Conservation (phyloP, 2,113 vertebrate species). For the Channa argus region DNA sequence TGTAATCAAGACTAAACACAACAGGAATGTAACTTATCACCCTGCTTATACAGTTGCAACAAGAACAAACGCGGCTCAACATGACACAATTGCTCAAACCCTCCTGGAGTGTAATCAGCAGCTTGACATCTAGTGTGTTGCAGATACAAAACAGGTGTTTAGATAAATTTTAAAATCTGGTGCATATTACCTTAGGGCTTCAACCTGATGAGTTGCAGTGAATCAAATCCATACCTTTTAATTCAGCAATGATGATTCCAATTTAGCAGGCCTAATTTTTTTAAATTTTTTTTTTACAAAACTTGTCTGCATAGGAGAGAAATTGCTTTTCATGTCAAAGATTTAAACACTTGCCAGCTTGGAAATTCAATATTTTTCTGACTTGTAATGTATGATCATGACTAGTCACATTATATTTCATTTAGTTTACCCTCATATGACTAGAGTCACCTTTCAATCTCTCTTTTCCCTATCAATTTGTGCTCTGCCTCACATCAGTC, state of each 20-base stretch:
- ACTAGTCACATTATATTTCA: constrained; percentile 33
- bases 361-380: constrained; percentile 40
- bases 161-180: constrained; percentile 61
- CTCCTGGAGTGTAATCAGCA: constrained; percentile 14
- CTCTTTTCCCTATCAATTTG: constrained; percentile 22
- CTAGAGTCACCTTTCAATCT: constrained; percentile 50
- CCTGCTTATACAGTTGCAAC: constrained; percentile 10
- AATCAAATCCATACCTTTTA: constrained; percentile 44
- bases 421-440: constrained; percentile 36
- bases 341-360: constrained; percentile 26
- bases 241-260: constrained; percentile 63
- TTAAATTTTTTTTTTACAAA: neutral
- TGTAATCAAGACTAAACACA: constrained; percentile 11
- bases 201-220: constrained; percentile 54
- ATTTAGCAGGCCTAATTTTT: constrained; percentile 50
- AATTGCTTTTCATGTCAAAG: constrained; percentile 26
- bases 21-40: constrained; percentile 9
- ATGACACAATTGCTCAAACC: constrained; percentile 51
- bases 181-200: constrained; percentile 65
- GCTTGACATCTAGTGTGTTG: constrained; percentile 32
- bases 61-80: constrained; percentile 26
- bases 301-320: constrained; percentile 23
- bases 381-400: neutral
- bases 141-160: constrained; percentile 67
- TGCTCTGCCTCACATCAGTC: constrained; percentile 47